These are phyloP conservation scores for Stigmatopora argus DNA, from an alignment of 2,113 vertebrate species.

Conservation along the genomic window DNA sequence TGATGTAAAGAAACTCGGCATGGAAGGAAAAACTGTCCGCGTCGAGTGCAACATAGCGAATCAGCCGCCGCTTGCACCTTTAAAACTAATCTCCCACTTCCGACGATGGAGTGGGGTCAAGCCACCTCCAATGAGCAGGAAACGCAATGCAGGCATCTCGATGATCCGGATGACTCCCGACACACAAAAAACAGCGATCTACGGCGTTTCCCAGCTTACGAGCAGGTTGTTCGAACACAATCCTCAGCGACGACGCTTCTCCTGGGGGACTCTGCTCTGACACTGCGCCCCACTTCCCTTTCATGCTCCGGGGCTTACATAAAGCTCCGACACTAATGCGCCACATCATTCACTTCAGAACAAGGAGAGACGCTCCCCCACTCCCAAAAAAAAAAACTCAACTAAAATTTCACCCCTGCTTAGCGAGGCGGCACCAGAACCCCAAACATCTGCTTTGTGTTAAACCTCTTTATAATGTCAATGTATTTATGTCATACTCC, in stretches of 20 bases:
- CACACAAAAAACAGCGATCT: not conserved
- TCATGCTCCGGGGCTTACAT: conserved; percentile 33
- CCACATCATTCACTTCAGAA: conserved; percentile 51
- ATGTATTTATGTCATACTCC: conserved; percentile 35
- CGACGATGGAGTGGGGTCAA: not conserved
- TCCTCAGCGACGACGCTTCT: conserved; percentile 39
- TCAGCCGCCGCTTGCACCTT: not conserved
- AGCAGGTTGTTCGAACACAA: conserved; percentile 39
- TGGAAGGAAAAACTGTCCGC: not conserved
- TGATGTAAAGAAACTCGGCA: not conserved
- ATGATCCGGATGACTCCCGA: not conserved
- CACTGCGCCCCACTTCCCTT: conserved; percentile 21
- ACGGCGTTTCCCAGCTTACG: conserved; percentile 20
- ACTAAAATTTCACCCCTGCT: conserved; percentile 4
- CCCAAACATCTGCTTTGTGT: conserved; percentile 48
- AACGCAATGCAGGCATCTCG: not conserved
- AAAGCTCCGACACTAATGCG: conserved; percentile 47
- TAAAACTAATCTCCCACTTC: not conserved
- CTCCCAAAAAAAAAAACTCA: not conserved
- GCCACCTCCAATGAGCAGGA: not conserved
- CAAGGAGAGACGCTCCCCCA: conserved; percentile 19
- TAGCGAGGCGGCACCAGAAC: conserved; percentile 22
- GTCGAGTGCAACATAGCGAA: not conserved
- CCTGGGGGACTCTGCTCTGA: conserved; percentile 34
- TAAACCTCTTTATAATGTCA: conserved; percentile 26